These are phyloP conservation scores for Calliopsis andreniformis DNA, from an alignment of 1,140 invertebrate species.

Conservation along the genomic window DNA sequence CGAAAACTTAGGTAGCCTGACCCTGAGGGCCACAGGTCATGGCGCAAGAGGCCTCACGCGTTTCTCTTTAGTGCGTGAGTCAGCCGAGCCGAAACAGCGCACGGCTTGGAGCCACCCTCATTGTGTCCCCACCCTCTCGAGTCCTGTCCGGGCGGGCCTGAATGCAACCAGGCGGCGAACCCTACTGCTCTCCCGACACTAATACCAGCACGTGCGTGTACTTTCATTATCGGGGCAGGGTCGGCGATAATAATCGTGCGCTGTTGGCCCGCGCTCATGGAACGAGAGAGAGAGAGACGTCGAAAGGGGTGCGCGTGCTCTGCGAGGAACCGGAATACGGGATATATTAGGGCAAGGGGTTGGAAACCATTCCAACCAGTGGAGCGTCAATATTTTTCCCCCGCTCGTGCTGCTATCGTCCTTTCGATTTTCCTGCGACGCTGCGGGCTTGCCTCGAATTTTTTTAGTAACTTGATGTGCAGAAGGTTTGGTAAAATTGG, in stretches of 20 bases:
- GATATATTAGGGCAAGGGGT: conserved; percentile 54
- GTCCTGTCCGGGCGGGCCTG: conserved; percentile 42
- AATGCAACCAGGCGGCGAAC: conserved; percentile 66
- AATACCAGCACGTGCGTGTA: conserved; percentile 53
- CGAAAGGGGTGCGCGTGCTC: conserved; percentile 40
- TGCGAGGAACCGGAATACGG: conserved; percentile 39
- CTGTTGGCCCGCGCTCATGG: conserved; percentile 42
- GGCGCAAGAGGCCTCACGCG: conserved; percentile 40
- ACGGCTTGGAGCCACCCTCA: conserved; percentile 53
- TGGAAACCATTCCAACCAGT: conserved; percentile 43
- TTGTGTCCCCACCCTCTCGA: conserved; percentile 13
- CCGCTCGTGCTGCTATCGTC: conserved; percentile 25
- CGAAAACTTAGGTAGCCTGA: neutral
- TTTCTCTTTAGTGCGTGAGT: conserved; percentile 61
- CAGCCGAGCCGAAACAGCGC: conserved; percentile 58
- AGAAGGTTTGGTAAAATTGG: too few relatives aligned
- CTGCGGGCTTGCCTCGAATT: neutral
- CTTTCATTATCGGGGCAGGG: conserved; percentile 64
- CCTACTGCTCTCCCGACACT: conserved; percentile 54
- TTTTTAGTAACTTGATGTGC: neutral
- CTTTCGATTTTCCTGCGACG: conserved; percentile 28
- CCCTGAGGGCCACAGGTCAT: conserved; percentile 8
- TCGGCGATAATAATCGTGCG: conserved; percentile 65
- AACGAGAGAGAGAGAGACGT: conserved; percentile 1
- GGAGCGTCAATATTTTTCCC: conserved; percentile 37